These are phyloP conservation scores for Mungos mungo DNA, from an alignment of 2,113 vertebrate species.

Conservation along the genomic window DNA sequence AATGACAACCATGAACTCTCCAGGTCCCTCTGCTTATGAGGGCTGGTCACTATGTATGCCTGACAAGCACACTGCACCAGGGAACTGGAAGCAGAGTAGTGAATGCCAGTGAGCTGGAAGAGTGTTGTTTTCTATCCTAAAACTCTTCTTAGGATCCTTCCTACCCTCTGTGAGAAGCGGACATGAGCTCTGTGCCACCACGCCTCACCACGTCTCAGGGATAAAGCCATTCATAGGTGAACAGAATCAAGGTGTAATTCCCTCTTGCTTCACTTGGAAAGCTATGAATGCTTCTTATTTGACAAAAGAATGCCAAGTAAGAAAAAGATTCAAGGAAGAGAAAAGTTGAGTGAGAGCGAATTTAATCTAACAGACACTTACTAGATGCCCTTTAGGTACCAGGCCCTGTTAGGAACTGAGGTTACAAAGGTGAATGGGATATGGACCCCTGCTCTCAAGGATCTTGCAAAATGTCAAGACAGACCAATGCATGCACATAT, in stretches of 20 bases:
- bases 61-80: neutral
- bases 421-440: neutral
- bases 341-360: neutral
- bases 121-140: neutral
- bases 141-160: neutral
- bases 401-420: neutral
- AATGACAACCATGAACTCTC: neutral
- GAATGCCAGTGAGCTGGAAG: neutral
- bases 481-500: accelerated
- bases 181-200: neutral
- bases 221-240: neutral
- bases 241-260: neutral
- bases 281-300: neutral
- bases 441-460: neutral
- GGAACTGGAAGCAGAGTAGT: neutral
- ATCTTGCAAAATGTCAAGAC: neutral
- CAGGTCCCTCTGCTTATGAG: neutral
- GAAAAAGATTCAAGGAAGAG: neutral
- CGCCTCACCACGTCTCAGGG: neutral
- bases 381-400: neutral
- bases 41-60: neutral
- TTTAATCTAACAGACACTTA: neutral
- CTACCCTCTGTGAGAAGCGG: neutral
- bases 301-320: neutral
- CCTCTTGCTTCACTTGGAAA: neutral